Evolutionary conservation across 1,140 invertebrate species (phyloP).

Genomic region (Hyles euphorbiae): DNA sequence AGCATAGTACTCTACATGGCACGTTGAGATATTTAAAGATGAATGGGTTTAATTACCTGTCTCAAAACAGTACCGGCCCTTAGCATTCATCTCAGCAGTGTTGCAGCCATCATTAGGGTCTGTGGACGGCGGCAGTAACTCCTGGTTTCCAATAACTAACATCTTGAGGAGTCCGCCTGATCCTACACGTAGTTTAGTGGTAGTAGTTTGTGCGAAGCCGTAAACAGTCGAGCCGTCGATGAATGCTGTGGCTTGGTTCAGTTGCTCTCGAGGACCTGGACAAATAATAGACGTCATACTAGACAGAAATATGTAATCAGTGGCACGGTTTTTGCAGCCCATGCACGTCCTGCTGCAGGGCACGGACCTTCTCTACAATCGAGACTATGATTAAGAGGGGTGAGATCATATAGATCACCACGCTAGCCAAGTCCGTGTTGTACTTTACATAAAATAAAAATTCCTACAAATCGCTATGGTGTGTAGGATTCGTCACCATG

Average conservation of each 20-base stretch:
- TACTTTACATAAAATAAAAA: too few relatives aligned
- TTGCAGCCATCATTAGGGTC: constrained; percentile 87
- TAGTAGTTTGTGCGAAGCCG: constrained; percentile 78
- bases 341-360: too few relatives aligned
- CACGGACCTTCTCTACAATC: too few relatives aligned
- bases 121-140: constrained; percentile 82
- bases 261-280: constrained; percentile 86
- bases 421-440: too few relatives aligned
- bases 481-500: too few relatives aligned
- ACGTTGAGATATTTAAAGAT: neutral
- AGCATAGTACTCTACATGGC: too few relatives aligned
- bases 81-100: constrained; percentile 77
- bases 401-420: too few relatives aligned
- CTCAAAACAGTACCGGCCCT: constrained; percentile 87
- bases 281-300: constrained; percentile 6
- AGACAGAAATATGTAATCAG: neutral
- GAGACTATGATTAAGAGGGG: too few relatives aligned
- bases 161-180: constrained; percentile 78
- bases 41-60: constrained; percentile 68
- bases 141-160: constrained; percentile 78
- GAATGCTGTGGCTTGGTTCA: constrained; percentile 93
- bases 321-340: neutral
- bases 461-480: too few relatives aligned
- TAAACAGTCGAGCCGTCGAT: constrained; percentile 94
- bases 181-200: constrained; percentile 75